Percentiles rank a stretch among this genome's conserved stretches.
Evolutionary conservation across 2,888 invertebrate species (phyloP).

Genomic region (Argyresthia goedartella): DNA sequence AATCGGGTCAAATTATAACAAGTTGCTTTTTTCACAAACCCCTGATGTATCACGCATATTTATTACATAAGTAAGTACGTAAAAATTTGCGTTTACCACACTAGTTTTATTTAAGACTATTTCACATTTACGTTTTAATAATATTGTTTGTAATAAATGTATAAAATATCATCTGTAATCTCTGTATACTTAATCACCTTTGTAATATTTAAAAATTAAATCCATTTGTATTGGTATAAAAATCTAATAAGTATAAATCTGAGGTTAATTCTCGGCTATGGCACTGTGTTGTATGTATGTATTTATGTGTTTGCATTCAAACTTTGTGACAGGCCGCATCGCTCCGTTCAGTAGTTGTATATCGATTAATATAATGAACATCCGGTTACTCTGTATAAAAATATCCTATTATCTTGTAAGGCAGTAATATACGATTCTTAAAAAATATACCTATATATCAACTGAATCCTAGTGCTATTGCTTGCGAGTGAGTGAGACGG

Average conservation of each 20-base stretch:
- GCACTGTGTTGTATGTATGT: conserved; percentile 45
- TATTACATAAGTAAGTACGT: conserved; percentile 20
- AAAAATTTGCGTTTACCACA: conserved; percentile 46
- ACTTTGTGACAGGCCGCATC: conserved; percentile 51
- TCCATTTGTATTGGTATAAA: conserved; percentile 72
- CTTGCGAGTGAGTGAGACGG: conserved; percentile 21
- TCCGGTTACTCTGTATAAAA: conserved; percentile 54
- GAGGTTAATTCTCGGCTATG: conserved; percentile 66
- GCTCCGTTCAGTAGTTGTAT: conserved; percentile 23
- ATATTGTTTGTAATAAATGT: conserved; percentile 71
- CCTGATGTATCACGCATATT: neutral
- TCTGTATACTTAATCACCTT: conserved; percentile 71
- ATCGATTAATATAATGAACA: conserved; percentile 23
- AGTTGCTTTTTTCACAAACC: neutral
- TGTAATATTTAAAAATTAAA: conserved; percentile 71
- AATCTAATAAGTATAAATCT: conserved; percentile 69
- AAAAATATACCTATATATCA: conserved; percentile 24
- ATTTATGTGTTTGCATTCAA: conserved; percentile 50
- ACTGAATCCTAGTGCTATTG: conserved; percentile 45
- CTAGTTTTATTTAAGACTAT: conserved; percentile 58
- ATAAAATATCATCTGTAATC: conserved; percentile 72
- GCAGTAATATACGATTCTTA: conserved; percentile 30
- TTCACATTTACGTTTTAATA: conserved; percentile 64
- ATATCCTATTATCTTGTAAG: conserved; percentile 66
- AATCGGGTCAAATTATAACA: neutral